These are phyloP conservation scores for Listrodromus nycthemerus DNA, from an alignment of 2,888 invertebrate genomes.

Conservation along the genomic window DNA sequence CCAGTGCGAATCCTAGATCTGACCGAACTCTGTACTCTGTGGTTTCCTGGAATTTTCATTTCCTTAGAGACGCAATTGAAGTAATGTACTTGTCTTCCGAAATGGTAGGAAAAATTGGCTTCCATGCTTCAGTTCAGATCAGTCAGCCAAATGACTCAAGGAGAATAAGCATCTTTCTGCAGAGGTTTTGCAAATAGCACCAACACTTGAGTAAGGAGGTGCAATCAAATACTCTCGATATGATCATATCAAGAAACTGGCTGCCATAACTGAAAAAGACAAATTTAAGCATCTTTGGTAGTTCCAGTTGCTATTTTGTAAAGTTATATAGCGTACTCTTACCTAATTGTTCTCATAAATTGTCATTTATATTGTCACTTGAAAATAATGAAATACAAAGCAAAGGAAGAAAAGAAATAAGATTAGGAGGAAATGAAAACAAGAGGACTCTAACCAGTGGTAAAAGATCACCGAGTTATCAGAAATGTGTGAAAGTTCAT, in stretches of 20 bases:
- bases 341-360: constrained; percentile 31
- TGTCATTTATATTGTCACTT: constrained; percentile 49
- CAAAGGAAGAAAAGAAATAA: neutral
- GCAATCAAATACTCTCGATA: no score
- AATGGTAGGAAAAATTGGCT: no score
- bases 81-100: no score
- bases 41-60: neutral
- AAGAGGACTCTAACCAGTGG: constrained; percentile 15
- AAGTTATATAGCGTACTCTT: neutral
- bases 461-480: constrained; percentile 39
- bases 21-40: neutral
- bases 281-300: no score
- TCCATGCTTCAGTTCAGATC: no score
- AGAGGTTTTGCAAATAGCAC: no score
- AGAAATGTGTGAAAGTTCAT: constrained; percentile 58
- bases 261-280: no score
- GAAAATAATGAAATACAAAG: constrained; percentile 3
- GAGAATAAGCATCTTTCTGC: no score
- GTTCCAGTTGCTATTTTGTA: no score
- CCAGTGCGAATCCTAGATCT: neutral
- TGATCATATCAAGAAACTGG: no score
- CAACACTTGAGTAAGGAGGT: no score
- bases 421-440: neutral
- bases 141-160: no score
- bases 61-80: neutral